These are phyloP conservation scores for Perdita meconis DNA, from an alignment of 2,888 invertebrate genomes.

Conservation along the genomic window DNA sequence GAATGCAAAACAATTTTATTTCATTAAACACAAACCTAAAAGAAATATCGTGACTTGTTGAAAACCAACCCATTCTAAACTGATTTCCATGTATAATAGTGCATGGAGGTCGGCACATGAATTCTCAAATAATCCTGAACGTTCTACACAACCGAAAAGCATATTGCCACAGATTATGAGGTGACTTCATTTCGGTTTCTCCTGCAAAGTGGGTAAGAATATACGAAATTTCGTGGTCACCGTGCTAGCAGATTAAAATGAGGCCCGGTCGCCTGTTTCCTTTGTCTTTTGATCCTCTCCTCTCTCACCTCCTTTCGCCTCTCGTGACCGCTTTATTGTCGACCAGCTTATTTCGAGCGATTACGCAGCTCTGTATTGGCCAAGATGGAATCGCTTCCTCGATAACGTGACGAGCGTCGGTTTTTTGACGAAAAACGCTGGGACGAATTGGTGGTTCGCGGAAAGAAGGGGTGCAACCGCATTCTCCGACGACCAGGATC, in stretches of 20 bases:
- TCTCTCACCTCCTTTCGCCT: conserved; percentile 1
- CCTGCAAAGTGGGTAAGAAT: background rate
- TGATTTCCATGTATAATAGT: too few relatives aligned
- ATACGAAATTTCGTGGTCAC: background rate
- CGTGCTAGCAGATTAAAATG: background rate
- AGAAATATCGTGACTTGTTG: too few relatives aligned
- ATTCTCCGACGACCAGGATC: conserved; percentile 27
- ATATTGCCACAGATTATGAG: background rate
- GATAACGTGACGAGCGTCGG: conserved; percentile 37
- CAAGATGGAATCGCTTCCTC: conserved; percentile 53
- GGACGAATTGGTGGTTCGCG: conserved; percentile 46
- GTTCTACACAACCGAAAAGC: background rate
- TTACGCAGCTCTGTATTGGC: conserved; percentile 57
- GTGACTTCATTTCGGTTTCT: background rate
- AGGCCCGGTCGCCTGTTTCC: background rate
- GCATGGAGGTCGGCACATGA: too few relatives aligned
- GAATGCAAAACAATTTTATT: too few relatives aligned
- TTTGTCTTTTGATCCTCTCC: conserved; percentile 5
- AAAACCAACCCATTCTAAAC: too few relatives aligned
- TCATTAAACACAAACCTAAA: too few relatives aligned
- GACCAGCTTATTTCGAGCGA: conserved; percentile 64
- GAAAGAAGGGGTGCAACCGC: conserved; percentile 28
- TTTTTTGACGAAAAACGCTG: conserved; percentile 39
- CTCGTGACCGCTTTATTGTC: conserved; percentile 41
- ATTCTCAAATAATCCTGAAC: background rate